Base-by-base conservation (phyloP, 2,113 vertebrate genomes). In the Lucifuga dentata region DNA sequence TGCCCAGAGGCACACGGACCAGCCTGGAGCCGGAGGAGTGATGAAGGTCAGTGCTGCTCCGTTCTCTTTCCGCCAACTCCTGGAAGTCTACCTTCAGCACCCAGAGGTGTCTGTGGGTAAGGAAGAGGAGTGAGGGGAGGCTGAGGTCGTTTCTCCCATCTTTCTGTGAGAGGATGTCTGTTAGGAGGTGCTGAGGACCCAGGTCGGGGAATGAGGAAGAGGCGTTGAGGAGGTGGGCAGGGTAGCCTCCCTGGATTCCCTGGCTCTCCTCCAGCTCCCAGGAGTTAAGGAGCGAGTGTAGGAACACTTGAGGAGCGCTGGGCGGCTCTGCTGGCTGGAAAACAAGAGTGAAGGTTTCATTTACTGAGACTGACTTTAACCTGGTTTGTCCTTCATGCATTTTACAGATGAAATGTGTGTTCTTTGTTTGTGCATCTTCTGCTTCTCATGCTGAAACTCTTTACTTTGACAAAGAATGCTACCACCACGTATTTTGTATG, bases 81-180 rank as follows among this genome's bases (percentile, higher is more conserved):
- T 67, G 71, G 56, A 97, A 95, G 88, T 98, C 93, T 3, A 95
- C 90, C 83, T 94, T 94, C 58, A 98, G 86, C 74, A 97, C 85
- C 15, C 95, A 95, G 50, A 98, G 90, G 62, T 97, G 92, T 64
- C 94, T 91, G 3, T 91, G 83, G 0, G 96, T 97, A 51, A 98
- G 92, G 81, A 98, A 92, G 69, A 98, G 80, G 91, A 97, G 93
- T 39, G 92, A 92, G 0, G 95, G 95, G 63, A 94, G 90, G 62
- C 89, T 40, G 83, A 7, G 26, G 26, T 29, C 26, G 3, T 29
- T 7, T 29, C 3, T 7, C 7, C 26, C 26, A 29, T 29, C 26
- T 7, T 29, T 29, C 2, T 52, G 48, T 1, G 89, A 65, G 2
- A 88, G 43, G 20, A 89, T 26, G 46, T 92, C 87, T 0, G 57